A percentile compares a stretch with the other conserved stretches of the same genome.
These are phyloP conservation scores for Naso thynnoides DNA, from an alignment of 2,797 vertebrate genomes.

Conservation along the genomic window DNA sequence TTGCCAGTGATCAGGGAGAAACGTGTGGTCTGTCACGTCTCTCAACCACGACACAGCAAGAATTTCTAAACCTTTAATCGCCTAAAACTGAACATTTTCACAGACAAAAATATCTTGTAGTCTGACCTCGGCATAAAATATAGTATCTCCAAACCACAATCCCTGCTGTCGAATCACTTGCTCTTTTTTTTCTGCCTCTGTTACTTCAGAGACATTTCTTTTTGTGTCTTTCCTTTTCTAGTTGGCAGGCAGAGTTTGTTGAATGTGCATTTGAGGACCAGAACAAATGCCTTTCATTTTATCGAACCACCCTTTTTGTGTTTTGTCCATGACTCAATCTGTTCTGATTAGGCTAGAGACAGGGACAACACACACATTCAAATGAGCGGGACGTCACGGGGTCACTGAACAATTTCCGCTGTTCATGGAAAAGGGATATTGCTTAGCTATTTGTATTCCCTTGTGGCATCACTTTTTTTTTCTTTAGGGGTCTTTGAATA, in stretches of 20 bases:
- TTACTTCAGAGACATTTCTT: constrained; percentile 24
- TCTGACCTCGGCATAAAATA: too few species aligned
- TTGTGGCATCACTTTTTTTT: constrained; percentile 48
- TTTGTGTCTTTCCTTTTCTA: constrained; percentile 31
- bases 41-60: too few species aligned
- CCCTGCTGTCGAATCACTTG: constrained; percentile 22
- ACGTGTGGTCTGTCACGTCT: too few species aligned
- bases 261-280: constrained; percentile 55
- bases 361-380: constrained; percentile 74
- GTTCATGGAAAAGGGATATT: constrained; percentile 75
- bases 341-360: constrained; percentile 70
- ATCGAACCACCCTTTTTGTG: constrained; percentile 70
- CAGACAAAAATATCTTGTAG: too few species aligned
- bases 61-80: too few species aligned
- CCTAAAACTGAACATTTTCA: too few species aligned
- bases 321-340: constrained; percentile 73
- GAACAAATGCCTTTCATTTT: constrained; percentile 69
- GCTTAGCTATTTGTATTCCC: constrained; percentile 72
- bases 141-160: constrained; percentile 28
- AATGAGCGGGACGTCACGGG: constrained; percentile 73
- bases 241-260: constrained; percentile 40
- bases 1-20: too few species aligned
- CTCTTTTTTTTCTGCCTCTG: constrained; percentile 37
- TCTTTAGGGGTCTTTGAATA: constrained; percentile 69
- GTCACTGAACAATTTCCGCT: constrained; percentile 78